Conservation (phyloP, 2,113 vertebrate species). For the Lepus timidus region DNA sequence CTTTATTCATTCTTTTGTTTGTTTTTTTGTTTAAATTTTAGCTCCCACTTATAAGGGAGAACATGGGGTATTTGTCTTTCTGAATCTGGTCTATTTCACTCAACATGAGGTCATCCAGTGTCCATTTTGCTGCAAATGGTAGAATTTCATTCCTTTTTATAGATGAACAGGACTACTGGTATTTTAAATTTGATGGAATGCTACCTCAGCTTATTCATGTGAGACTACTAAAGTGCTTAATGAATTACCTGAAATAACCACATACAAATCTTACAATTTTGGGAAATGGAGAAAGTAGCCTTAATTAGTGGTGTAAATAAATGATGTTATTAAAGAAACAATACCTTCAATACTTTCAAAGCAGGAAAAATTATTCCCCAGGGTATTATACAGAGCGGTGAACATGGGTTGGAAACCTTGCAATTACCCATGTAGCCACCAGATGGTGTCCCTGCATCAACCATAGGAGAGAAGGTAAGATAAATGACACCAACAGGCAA, state of each 20-base stretch:
- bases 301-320: slow-evolving; percentile 54
- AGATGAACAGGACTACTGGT: background rate
- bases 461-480: background rate
- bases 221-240: slow-evolving; percentile 35
- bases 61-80: too few relatives aligned
- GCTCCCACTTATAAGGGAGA: too few relatives aligned
- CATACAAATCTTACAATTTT: background rate
- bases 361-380: background rate
- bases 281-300: background rate
- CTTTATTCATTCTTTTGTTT: too few relatives aligned
- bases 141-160: too few relatives aligned
- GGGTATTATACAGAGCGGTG: background rate
- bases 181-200: slow-evolving; percentile 52
- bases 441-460: background rate
- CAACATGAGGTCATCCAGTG: too few relatives aligned
- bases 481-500: background rate
- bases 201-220: background rate
- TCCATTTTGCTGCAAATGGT: too few relatives aligned
- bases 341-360: slow-evolving; percentile 30
- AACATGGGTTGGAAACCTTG: background rate
- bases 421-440: slow-evolving; percentile 1
- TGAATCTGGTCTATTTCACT: too few relatives aligned
- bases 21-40: too few relatives aligned
- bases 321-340: slow-evolving; percentile 13
- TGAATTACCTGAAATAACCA: slow-evolving; percentile 30